A percentile compares a stretch with the other conserved stretches of the same genome.
phyloP scores from a whole-genome alignment of 2,113 vertebrate species.

The Oncorhynchus kisutch region DNA sequence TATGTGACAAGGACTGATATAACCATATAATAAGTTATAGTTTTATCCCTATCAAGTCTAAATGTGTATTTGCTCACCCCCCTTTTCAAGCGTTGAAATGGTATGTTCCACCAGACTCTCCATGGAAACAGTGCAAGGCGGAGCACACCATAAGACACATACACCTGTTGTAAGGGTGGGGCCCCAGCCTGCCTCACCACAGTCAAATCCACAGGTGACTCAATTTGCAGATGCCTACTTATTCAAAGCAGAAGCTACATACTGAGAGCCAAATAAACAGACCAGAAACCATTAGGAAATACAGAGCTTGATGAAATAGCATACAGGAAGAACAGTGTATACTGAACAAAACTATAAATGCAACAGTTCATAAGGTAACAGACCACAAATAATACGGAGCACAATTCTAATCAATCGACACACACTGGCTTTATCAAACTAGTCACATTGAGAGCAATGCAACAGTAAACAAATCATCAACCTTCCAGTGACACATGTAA shows the following conservation, averaged over 20 bases:
- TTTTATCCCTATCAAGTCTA: background rate
- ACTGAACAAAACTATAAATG: background rate
- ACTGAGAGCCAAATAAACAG: no score
- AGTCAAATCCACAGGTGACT: constrained; percentile 43
- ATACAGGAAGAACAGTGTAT: background rate
- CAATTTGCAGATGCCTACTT: constrained; percentile 14
- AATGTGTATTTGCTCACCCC: background rate
- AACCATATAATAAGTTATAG: background rate
- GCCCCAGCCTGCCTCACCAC: constrained; percentile 22
- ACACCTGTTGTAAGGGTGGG: constrained; percentile 66
- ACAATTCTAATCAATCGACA: background rate
- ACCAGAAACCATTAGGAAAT: background rate
- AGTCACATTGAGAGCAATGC: background rate
- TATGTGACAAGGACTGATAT: background rate
- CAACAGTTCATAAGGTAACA: no score
- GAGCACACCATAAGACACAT: constrained; percentile 45
- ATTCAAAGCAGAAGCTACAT: constrained; percentile 15
- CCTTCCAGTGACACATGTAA: background rate
- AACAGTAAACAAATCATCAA: background rate
- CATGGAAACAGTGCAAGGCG: constrained; percentile 64
- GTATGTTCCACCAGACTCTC: constrained; percentile 68
- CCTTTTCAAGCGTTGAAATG: constrained; percentile 49
- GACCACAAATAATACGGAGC: background rate
- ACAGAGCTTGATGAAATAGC: background rate
- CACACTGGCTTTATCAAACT: background rate